A percentile compares a stretch with the other conserved stretches of the same genome.
Evolutionary conservation across 2,797 vertebrate genomes (phyloP).

Genomic region (Diceros bicornis): DNA sequence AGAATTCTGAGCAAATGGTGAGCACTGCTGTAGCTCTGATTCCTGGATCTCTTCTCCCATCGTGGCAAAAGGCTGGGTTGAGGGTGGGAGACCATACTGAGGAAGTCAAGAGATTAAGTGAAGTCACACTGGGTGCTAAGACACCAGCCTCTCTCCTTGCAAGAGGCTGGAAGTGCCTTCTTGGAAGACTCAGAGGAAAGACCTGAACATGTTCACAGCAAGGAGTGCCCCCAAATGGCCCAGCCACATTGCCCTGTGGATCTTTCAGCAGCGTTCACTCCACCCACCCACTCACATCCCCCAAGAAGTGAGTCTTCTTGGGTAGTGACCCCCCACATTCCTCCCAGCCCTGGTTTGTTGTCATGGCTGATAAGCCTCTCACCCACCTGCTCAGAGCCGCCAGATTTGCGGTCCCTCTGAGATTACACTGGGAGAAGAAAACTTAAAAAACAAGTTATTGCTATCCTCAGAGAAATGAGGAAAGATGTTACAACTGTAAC

Average conservation of each 20-base stretch:
- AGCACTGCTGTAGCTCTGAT: background rate
- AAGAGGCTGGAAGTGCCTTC: background rate
- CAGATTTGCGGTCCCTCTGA: background rate
- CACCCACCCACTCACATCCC: background rate
- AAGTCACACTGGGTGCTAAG: background rate
- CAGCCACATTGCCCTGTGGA: background rate
- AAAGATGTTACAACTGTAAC: background rate
- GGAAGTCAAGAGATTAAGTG: background rate
- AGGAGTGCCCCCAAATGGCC: background rate
- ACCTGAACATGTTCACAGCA: background rate
- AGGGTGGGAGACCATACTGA: background rate
- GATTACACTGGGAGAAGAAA: background rate
- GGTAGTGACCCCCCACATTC: background rate
- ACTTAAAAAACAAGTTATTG: background rate
- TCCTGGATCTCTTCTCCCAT: background rate
- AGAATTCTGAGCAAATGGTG: background rate
- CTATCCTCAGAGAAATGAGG: background rate
- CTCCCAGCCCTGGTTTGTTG: background rate
- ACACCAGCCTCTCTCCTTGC: background rate
- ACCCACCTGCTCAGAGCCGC: background rate
- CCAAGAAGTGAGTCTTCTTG: background rate
- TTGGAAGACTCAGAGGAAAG: background rate
- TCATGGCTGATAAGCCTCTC: background rate
- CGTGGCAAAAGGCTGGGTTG: background rate
- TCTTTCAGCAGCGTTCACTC: background rate